phyloP scores from a whole-genome alignment of 2,797 vertebrate species.

The Sphenodon punctatus region DNA sequence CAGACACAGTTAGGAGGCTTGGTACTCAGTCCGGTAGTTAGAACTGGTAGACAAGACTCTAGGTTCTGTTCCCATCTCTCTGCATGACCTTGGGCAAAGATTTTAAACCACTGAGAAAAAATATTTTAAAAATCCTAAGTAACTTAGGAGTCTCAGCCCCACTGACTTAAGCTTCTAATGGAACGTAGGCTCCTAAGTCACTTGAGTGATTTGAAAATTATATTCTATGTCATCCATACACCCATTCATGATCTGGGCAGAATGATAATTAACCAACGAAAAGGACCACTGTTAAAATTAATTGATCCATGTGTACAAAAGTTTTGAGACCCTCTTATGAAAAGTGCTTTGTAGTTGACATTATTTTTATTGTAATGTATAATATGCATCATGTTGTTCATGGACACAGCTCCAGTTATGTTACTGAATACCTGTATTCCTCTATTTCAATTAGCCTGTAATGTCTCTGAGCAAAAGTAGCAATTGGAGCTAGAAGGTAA shows the following conservation, averaged over 20 bases:
- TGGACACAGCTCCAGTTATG: background rate
- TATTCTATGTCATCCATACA: background rate
- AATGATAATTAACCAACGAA: background rate
- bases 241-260: background rate
- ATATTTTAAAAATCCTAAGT: background rate
- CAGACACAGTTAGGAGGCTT: fast-evolving
- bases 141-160: background rate
- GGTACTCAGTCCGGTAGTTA: fast-evolving
- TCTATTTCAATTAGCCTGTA: background rate
- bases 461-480: background rate
- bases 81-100: slow-evolving; percentile 28
- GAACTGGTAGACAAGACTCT: background rate
- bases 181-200: background rate
- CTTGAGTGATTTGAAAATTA: background rate
- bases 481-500: background rate
- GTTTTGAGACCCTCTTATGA: background rate
- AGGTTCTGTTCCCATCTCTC: background rate
- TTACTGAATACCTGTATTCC: background rate
- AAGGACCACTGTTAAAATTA: background rate
- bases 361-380: background rate
- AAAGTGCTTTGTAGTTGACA: background rate
- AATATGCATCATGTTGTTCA: background rate
- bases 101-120: background rate
- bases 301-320: background rate
- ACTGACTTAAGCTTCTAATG: background rate